phyloP scores from a whole-genome alignment of 2,888 invertebrate species.

The Gortyna flavago region DNA sequence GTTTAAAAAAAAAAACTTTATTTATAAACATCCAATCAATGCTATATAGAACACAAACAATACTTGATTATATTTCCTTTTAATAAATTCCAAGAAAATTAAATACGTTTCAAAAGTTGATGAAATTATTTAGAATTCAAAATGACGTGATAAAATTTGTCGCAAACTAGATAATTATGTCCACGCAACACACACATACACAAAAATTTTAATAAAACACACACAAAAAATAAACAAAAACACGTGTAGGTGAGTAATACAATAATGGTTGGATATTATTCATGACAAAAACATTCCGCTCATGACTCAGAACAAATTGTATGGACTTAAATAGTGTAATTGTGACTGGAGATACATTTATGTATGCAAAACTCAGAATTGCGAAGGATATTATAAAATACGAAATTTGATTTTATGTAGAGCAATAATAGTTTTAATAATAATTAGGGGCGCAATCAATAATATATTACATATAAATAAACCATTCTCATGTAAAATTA shows the following conservation, averaged over 20 bases:
- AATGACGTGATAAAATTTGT: conserved; percentile 12
- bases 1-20: not conserved
- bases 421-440: not conserved
- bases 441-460: not conserved
- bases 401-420: not conserved
- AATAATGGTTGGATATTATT: conserved; percentile 54
- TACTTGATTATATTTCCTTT: no score
- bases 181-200: conserved; percentile 53
- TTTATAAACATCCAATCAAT: not conserved
- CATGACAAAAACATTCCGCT: conserved; percentile 56
- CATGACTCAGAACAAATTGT: conserved; percentile 64
- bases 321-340: conserved; percentile 45
- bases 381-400: not conserved
- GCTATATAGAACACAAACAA: not conserved
- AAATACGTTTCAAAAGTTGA: not conserved
- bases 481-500: not conserved
- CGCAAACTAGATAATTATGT: conserved; percentile 51
- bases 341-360: conserved; percentile 17
- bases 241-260: conserved; percentile 59
- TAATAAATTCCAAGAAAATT: not conserved
- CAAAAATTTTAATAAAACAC: conserved; percentile 52
- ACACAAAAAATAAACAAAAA: conserved; percentile 49
- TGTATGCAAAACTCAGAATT: conserved; percentile 18
- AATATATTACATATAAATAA: not conserved
- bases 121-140: not conserved